phyloP scores from a whole-genome alignment of 2,797 vertebrate genomes.

The Leptodactylus fallax region DNA sequence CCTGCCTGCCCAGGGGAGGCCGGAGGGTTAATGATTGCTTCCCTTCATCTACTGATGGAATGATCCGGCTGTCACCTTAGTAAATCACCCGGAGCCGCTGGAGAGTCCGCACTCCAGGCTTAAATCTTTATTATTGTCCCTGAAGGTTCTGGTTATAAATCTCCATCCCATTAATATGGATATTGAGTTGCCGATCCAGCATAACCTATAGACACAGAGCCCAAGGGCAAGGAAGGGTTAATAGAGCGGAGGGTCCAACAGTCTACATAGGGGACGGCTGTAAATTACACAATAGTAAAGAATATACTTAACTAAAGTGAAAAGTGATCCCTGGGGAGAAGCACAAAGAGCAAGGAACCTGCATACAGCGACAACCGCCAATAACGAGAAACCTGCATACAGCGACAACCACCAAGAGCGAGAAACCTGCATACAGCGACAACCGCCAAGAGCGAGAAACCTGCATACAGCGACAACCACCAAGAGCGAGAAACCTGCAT shows the following conservation, averaged over 20 bases:
- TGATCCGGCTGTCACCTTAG: not conserved
- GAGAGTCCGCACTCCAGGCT: not conserved
- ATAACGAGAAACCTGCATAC: too few relatives aligned
- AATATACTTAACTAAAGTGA: too few relatives aligned
- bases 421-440: too few relatives aligned
- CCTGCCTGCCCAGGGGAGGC: too few relatives aligned
- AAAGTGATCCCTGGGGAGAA: too few relatives aligned
- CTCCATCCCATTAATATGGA: not conserved
- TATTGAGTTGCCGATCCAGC: not conserved
- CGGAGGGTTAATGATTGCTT: not conserved
- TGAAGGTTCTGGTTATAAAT: not conserved
- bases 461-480: too few relatives aligned
- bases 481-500: too few relatives aligned
- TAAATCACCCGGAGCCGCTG: not conserved
- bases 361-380: too few relatives aligned
- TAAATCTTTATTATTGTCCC: constrained; percentile 15
- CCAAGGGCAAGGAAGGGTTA: not conserved
- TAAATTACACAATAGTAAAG: not conserved
- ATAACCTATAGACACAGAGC: not conserved
- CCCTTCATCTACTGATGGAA: not conserved
- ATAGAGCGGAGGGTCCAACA: not conserved
- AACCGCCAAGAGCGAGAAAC: too few relatives aligned
- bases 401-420: too few relatives aligned
- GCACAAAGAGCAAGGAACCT: too few relatives aligned
- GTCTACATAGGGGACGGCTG: not conserved